phyloP scores from a whole-genome alignment of 2,113 vertebrate species.

The Oncorhynchus gorbuscha region DNA sequence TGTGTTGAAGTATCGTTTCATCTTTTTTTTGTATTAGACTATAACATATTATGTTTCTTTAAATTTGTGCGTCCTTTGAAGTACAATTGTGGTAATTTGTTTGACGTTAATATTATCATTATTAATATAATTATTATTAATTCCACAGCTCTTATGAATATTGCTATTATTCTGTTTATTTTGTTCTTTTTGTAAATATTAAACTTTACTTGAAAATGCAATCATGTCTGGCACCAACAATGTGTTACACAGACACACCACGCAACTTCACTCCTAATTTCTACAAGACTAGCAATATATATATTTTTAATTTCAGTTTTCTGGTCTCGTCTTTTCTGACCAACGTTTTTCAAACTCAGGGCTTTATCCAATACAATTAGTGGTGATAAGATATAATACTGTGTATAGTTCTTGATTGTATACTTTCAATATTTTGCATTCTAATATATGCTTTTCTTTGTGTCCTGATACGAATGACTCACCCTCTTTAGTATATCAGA shows the following conservation, averaged over 20 bases:
- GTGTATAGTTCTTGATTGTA: conserved; percentile 60
- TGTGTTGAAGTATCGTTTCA: conserved; percentile 63
- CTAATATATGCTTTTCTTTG: conserved; percentile 50
- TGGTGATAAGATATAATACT: conserved; percentile 56
- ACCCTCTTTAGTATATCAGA: conserved; percentile 45
- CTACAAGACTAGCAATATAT: conserved; percentile 4
- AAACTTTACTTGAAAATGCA: conserved; percentile 66
- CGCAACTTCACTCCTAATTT: conserved; percentile 50
- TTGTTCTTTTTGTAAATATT: conserved; percentile 73
- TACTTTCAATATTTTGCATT: conserved; percentile 51
- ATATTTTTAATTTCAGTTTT: conserved; percentile 24
- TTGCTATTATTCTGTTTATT: conserved; percentile 53
- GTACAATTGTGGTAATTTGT: conserved; percentile 65
- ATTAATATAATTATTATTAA: conserved; percentile 38
- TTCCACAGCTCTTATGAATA: conserved; percentile 29
- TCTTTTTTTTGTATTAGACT: conserved; percentile 68
- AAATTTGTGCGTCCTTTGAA: conserved; percentile 64
- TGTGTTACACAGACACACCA: conserved; percentile 44
- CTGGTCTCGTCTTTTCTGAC: conserved; percentile 43
- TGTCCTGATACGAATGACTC: conserved; percentile 40
- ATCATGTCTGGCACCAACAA: conserved; percentile 55
- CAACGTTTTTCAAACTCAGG: conserved; percentile 72
- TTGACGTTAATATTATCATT: conserved; percentile 53
- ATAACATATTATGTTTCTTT: conserved; percentile 61
- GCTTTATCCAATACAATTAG: conserved; percentile 66